Evolutionary conservation across 2,113 vertebrate species (phyloP).

Genomic region (Coptodon rendalli): DNA sequence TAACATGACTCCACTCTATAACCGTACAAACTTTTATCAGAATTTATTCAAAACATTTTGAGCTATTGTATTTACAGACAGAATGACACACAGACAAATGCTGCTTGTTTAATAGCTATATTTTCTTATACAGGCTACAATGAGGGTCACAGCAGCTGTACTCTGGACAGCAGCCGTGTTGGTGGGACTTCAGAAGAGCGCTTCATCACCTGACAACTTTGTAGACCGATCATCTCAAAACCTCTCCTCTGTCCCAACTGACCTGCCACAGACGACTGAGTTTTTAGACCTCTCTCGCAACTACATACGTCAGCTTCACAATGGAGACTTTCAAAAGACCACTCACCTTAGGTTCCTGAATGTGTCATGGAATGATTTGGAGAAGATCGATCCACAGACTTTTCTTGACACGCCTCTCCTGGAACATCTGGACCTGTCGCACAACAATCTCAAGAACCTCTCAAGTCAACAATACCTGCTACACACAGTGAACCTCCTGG

Average conservation of each 20-base stretch:
- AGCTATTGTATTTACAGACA: background rate
- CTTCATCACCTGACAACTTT: background rate
- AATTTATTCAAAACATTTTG: background rate
- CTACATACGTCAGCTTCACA: slow-evolving; percentile 65
- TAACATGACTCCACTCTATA: background rate
- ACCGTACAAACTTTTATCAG: background rate
- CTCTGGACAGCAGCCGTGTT: slow-evolving; percentile 8
- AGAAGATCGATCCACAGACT: slow-evolving; percentile 57
- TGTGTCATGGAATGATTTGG: slow-evolving; percentile 78
- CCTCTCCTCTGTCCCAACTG: slow-evolving; percentile 56
- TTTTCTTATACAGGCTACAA: slow-evolving; percentile 3
- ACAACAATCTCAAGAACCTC: slow-evolving; percentile 75
- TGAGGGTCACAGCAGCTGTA: background rate
- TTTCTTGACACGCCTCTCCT: slow-evolving; percentile 74
- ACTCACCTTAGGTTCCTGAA: slow-evolving; percentile 72
- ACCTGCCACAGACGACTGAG: slow-evolving; percentile 26
- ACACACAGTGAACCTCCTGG: slow-evolving; percentile 50
- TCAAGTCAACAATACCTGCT: slow-evolving; percentile 59
- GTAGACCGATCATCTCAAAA: slow-evolving; percentile 53
- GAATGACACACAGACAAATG: background rate
- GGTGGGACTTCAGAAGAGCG: background rate
- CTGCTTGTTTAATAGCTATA: accelerated
- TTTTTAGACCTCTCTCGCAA: slow-evolving; percentile 78
- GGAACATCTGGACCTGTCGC: slow-evolving; percentile 79
- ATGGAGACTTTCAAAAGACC: slow-evolving; percentile 63